Percentiles rank a stretch among this genome's conserved stretches.
Evolutionary conservation across 2,888 invertebrate genomes (phyloP).

Genomic region (Nomada ferruginata): DNA sequence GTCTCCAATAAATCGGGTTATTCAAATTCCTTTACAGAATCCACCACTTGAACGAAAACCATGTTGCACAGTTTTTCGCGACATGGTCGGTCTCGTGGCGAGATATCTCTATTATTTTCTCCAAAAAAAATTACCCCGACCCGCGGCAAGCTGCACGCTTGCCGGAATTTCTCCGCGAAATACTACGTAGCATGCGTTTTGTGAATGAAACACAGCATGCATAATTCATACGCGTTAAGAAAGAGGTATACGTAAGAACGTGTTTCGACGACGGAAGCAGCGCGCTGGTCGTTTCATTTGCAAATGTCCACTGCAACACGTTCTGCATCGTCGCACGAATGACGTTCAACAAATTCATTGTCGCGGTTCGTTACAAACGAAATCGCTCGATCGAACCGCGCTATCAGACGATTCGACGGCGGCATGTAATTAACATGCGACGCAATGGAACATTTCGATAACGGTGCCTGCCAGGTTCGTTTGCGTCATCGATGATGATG

Average conservation of each 20-base stretch:
- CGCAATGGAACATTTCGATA: not conserved
- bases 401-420: not conserved
- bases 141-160: not conserved
- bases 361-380: not conserved
- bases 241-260: slow-evolving; percentile 7
- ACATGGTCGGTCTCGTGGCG: not conserved
- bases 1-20: too few species aligned
- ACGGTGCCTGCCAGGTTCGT: not conserved
- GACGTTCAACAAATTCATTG: not conserved
- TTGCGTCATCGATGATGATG: not conserved
- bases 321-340: not conserved
- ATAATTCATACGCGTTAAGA: slow-evolving; percentile 20
- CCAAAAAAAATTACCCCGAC: not conserved
- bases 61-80: not conserved
- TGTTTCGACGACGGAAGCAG: slow-evolving; percentile 15
- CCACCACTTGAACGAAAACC: too few species aligned
- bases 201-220: slow-evolving; percentile 10
- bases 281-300: not conserved
- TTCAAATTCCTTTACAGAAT: too few species aligned
- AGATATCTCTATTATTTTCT: not conserved
- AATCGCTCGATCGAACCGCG: not conserved
- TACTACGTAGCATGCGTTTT: slow-evolving; percentile 1
- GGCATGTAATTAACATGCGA: not conserved
- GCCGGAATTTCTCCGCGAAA: slow-evolving; percentile 14
- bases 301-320: not conserved